Base-by-base conservation (phyloP, 2,888 invertebrate genomes). In the Argyresthia goedartella region DNA sequence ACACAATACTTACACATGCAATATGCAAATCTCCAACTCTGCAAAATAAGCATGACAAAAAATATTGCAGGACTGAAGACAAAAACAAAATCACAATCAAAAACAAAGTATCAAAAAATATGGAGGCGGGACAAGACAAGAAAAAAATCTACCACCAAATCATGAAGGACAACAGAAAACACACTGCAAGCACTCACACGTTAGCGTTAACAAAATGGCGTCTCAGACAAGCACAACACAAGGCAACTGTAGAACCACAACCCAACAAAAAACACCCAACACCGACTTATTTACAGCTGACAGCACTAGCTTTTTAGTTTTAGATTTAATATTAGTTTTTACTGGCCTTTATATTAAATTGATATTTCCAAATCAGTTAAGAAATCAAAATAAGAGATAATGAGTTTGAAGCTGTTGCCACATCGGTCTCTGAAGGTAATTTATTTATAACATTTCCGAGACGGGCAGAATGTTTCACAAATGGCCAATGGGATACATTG, bases 151-250 rank as follows among this genome's bases (percentile, higher is more conserved):
- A 70, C 62, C 65, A 67, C 63, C 61, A 72, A 69, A 62, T 69
- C 56, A 57, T 52, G 59, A 66, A 56, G 57, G 64, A 67, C 53
- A 61, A 44, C 47, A 69, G 65, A 57, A 54, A 46, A 68, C 70
- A 74, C 25, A 25, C 25, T 25, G 81, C 80, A 79, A 74, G 76
- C 82, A 85, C 81, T 81, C 82, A 81, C 75, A 76, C 73, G 73
- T 66, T 25, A 25, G 25, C 25, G 25, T 25, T 25, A 25, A 76
- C 71, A 64, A 71, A 72, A 73, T 79, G 77, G 73, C 73, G 73
- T 73, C 66, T 54, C 25, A 14, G 60, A 58, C 59, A 66, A 58
- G 58, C 64, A 59, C 57, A 25, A 25, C 25, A 25, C 25, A 25
- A 25, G 25, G 25, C 25, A 25, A 25, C 25, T 25, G 25, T 25